A percentile compares a stretch with the other conserved stretches of the same genome.
phyloP scores from a whole-genome alignment of 2,113 vertebrate species.

The Ageneiosus marmoratus region DNA sequence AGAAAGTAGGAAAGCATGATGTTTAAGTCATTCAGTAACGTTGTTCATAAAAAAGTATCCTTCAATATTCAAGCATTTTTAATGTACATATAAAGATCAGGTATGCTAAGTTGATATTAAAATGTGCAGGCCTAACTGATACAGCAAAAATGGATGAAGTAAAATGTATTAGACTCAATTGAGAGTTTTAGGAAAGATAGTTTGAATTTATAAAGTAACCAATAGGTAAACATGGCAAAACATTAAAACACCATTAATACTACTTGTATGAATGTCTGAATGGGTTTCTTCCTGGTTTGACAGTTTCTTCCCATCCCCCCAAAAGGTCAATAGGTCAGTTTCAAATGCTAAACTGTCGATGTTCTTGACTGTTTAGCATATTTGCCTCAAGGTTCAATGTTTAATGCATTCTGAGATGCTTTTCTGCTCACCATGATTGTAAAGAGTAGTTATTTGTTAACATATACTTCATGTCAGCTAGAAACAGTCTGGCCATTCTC shows the following conservation, averaged over 20 bases:
- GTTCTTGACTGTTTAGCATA: too few species aligned
- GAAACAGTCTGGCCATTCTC: too few species aligned
- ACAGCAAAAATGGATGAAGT: slow-evolving; percentile 49
- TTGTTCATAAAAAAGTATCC: slow-evolving; percentile 39
- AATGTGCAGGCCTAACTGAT: slow-evolving; percentile 32
- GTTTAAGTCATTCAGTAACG: slow-evolving; percentile 38
- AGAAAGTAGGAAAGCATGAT: not conserved
- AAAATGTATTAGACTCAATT: not conserved
- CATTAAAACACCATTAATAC: not conserved
- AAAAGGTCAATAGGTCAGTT: not conserved
- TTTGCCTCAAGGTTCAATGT: too few species aligned
- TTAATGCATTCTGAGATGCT: too few species aligned
- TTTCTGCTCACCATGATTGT: too few species aligned
- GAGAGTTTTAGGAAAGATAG: not conserved
- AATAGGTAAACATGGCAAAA: slow-evolving; percentile 1
- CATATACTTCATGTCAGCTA: too few species aligned
- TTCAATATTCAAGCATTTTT: slow-evolving; percentile 50
- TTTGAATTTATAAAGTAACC: slow-evolving; percentile 17
- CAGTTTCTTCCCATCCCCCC: not conserved
- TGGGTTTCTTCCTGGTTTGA: not conserved
- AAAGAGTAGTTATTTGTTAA: too few species aligned
- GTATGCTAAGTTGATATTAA: slow-evolving; percentile 34
- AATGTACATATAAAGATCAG: not conserved
- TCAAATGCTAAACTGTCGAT: not conserved
- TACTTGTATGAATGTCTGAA: not conserved